phyloP scores from a whole-genome alignment of 2,888 invertebrate genomes.

The Pristionchus fissidentatus region DNA sequence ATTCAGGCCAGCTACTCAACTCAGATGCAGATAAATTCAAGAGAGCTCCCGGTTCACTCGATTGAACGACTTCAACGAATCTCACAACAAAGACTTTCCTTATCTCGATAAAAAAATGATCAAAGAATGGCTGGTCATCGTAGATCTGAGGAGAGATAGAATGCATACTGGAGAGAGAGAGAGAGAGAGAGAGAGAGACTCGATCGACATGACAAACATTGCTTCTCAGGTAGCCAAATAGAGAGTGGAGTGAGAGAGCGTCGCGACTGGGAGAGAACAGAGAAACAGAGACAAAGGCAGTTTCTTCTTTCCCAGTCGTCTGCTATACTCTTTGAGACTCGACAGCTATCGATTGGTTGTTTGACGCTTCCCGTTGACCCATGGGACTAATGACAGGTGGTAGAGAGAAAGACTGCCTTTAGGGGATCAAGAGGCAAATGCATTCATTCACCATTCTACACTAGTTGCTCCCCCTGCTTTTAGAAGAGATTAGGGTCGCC shows the following conservation, averaged over 20 bases:
- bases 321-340: neutral
- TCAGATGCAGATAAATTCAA: too few species aligned
- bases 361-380: conserved; percentile 3
- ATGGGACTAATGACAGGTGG: conserved; percentile 10
- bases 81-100: too few species aligned
- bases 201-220: conserved; percentile 21
- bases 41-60: too few species aligned
- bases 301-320: neutral
- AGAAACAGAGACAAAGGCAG: conserved; percentile 8
- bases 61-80: too few species aligned
- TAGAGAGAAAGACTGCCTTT: conserved; percentile 30
- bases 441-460: too few species aligned
- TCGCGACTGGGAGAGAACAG: too few species aligned
- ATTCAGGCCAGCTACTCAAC: too few species aligned
- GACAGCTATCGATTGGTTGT: neutral
- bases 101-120: neutral
- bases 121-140: neutral
- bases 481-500: conserved; percentile 31
- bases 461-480: too few species aligned
- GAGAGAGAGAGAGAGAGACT: neutral
- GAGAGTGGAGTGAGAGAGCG: neutral
- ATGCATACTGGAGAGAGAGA: neutral
- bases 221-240: conserved; percentile 41
- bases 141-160: neutral
- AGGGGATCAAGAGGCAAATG: conserved; percentile 15